Evolutionary conservation across 2,888 invertebrate species (phyloP), one percentile per base, ranked within the genome.

Genomic region (Beris chalybata): DNA sequence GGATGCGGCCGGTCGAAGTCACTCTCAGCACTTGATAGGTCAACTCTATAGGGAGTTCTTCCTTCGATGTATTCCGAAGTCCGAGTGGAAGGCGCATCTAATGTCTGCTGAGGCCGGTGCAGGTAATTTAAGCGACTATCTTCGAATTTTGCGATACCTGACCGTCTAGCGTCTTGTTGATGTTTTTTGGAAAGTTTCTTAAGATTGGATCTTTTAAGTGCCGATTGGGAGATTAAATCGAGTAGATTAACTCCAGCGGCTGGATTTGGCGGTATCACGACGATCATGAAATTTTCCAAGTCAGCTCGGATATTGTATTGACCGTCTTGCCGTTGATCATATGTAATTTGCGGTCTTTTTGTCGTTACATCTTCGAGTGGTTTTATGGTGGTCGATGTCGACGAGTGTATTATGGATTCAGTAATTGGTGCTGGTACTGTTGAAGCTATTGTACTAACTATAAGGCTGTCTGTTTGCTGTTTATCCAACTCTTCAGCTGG

Each of bases 291-390:
- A 74, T 92, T 91, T 71, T 90, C 87, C 9, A 92, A 79, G 76
- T 91, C 89, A 0, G 90, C 89, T 59, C 87, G 84, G 11, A 91
- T 84, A 78, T 93, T 91, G 70, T 85, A 76, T 3, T 88, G 85
- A n/a, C 92, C 92, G 66, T 90, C 88, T 77, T 92, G 92, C 0
- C 90, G 84, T 75, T 91, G 90, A 77, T 92, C 81, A 56, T 78
- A 81, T 4, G 76, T 65, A 4, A 81, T 65, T 1, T 75, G 48
- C 4, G 76, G 76, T 0, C 77, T 73, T 59, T 74, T 73, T 43
- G 73, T 52, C 9, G 38, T 38, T 68, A 73, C 69, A 67, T 73
- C 71, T 48, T 73, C 71, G 50, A 57, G 31, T 22, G 15, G 29
- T 30, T 22, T 15, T 11, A 12, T 43, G 9, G n/a, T 29, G 55